Base-by-base conservation (phyloP, 2,888 invertebrate genomes). In the Agrochola circellaris region DNA sequence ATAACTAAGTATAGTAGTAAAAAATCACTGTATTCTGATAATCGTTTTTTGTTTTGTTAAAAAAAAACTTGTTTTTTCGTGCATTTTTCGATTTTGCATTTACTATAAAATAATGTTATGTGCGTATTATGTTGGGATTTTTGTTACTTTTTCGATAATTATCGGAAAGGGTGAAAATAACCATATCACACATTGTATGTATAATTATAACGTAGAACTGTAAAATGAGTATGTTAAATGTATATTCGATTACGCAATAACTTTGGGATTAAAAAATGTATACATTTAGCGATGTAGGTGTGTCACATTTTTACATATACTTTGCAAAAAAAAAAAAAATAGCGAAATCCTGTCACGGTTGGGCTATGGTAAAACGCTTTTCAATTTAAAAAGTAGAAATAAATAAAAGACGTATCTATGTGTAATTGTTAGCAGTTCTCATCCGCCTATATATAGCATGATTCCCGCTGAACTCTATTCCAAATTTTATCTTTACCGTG, bases 171-270 rank as follows among this genome's bases (percentile, higher is more conserved):
- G 93, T 94, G 93, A 92, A 94, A 89, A 93, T 92, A 93, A 95
- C 94, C 96, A 96, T 96, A 96, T 96, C 96, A 96, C 96, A 91
- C 89, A 94, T 93, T 92, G 89, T 94, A 95, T 94, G 93, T 94
- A 94, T 94, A 95, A 92, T 93, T 93, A 89, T 92, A 92, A 92
- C 88, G 89, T 93, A 93, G 92, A 89, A 85, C 89, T 92, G 89
- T 92, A 92, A 89, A 90, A 90, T 91, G 91, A 90, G 84, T 93
- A 92, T 92, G 87, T 91, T 90, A 90, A 92, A 93, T 92, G 91
- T 93, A 93, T 95, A 87, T 91, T 93, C 92, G 91, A 92, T 89
- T 90, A 91, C 90, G 89, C 90, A 91, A 89, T 91, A 91, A 88
- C 81, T 89, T 89, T 89, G 82, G 79, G 54, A 84, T 79, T 88